A percentile compares a stretch with the other conserved stretches of the same genome.
phyloP scores from a whole-genome alignment of 2,113 vertebrate species.

The Prietella phreatophila region DNA sequence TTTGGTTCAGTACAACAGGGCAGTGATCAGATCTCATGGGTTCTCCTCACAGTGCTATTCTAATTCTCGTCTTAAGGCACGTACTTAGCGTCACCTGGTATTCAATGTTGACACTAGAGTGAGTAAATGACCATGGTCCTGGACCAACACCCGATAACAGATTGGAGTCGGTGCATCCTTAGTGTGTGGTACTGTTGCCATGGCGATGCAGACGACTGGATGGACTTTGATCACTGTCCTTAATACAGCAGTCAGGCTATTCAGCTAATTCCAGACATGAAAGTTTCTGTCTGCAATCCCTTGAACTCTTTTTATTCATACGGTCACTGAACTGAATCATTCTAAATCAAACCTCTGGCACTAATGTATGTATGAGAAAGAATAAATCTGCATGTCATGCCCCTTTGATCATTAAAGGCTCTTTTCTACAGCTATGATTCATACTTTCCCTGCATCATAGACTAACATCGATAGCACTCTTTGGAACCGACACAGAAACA shows the following conservation, averaged over 20 bases:
- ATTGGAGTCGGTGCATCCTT: neutral
- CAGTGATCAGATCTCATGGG: neutral
- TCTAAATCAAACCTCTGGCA: neutral
- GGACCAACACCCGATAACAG: neutral
- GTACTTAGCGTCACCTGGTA: neutral
- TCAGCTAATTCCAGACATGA: constrained; percentile 10
- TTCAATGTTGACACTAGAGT: neutral
- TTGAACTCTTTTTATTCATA: constrained; percentile 29
- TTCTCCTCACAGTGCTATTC: neutral
- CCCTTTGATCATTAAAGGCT: constrained; percentile 16
- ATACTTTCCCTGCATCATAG: neutral
- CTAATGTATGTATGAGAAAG: neutral
- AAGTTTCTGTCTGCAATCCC: neutral
- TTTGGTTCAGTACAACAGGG: neutral
- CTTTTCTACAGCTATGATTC: neutral
- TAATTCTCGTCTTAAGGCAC: neutral
- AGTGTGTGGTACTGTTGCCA: neutral
- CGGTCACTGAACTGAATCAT: constrained; percentile 19
- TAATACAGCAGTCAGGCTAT: constrained; percentile 40
- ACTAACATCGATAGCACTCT: neutral
- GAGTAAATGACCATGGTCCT: neutral
- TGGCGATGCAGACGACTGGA: neutral
- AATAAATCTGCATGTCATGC: neutral
- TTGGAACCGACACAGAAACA: neutral
- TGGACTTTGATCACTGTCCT: constrained; percentile 36